These are phyloP conservation scores for Rhopalosiphum maidis DNA, from an alignment of 1,140 invertebrate species.

Conservation along the genomic window DNA sequence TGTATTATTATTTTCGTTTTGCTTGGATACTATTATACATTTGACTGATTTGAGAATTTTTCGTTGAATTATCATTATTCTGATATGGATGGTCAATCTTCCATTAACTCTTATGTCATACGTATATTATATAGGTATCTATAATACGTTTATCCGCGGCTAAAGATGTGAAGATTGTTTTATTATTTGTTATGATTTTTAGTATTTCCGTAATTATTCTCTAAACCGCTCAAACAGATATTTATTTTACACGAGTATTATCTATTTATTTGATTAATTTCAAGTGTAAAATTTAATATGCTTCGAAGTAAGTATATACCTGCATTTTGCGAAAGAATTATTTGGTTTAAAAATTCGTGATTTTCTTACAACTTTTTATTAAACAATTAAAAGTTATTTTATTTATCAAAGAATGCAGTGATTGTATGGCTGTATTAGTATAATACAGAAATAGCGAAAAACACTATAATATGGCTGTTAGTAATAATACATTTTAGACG, in stretches of 20 bases:
- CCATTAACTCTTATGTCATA: neutral
- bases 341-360: too few relatives aligned
- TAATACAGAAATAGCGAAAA: neutral
- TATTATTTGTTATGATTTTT: neutral
- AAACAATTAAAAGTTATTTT: neutral
- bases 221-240: neutral
- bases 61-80: neutral
- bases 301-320: too few relatives aligned
- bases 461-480: neutral
- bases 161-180: neutral
- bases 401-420: neutral
- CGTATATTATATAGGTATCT: neutral
- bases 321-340: too few relatives aligned
- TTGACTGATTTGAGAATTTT: neutral
- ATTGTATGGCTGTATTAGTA: neutral
- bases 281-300: too few relatives aligned
- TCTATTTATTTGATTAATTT: neutral
- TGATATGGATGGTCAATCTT: neutral
- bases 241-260: neutral
- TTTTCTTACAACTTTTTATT: neutral
- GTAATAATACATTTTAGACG: neutral
- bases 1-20: neutral
- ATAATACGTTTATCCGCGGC: neutral
- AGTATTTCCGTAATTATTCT: neutral
- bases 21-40: neutral